Base-by-base conservation (phyloP, 2,797 vertebrate genomes). In the Graptemys geographica region DNA sequence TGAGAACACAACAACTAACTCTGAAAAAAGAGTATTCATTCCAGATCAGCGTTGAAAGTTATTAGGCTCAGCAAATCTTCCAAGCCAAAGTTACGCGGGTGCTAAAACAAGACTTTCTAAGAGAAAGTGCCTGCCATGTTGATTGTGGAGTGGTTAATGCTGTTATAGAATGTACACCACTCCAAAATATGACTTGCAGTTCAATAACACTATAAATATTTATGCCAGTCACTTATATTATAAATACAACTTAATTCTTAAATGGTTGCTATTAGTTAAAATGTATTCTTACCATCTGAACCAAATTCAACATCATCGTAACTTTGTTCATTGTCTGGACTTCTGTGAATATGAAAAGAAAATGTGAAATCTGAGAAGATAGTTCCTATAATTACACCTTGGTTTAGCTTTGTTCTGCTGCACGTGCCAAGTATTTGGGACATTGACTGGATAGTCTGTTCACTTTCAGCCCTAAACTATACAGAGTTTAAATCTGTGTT, bases 231-330 rank as follows among this genome's bases (percentile, higher is more conserved):
- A 74, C 6, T 79, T 93, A 7, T 84, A 65, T 86, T 51, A 52
- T 52, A 82, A 88, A 90, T 81, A 31, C 21, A 79, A 11, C 37
- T 92, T 86, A 80, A 84, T 21, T 11, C 80, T 89, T 27, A 56
- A 28, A 49, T 37, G 83, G 6, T 13, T 85, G 25, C 4, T 11
- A 19, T 76, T 65, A 93, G 91, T 81, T 88, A 88, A 91, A 96
- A 88, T 8, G 4, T 47, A 89, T 16, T 41, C 97, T 97, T 98
- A 98, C 98, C 98, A 51, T 96, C 95, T 81, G 95, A 92, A 62
- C 96, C 79, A 94, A 97, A 96, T 79, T 87, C 83, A 88, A 98
- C 87, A 0, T 97, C 97, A 93, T 98, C 98, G 56, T 98, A 98
- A 94, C 91, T 98, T 93, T 98, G 98, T 90, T 98, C 98, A 94